phyloP scores from a whole-genome alignment of 2,113 vertebrate genomes.

The Tinamus guttatus region DNA sequence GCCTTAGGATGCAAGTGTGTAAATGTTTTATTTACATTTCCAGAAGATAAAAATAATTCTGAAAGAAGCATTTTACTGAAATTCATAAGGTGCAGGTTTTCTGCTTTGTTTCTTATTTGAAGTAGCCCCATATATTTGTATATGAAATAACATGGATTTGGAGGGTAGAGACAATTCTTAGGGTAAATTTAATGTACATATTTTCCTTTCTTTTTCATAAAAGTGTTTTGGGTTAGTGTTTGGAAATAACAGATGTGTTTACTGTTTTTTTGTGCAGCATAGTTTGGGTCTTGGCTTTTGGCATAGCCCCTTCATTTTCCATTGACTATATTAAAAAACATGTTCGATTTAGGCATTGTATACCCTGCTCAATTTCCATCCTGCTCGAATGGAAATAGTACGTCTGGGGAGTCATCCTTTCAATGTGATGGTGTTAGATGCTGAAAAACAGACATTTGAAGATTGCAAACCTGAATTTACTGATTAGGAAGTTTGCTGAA shows the following conservation, averaged over 20 bases:
- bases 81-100: background rate
- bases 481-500: background rate
- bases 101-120: background rate
- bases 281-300: background rate
- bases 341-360: background rate
- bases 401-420: background rate
- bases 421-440: background rate
- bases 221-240: background rate
- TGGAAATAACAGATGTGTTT: conserved; percentile 48
- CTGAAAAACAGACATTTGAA: background rate
- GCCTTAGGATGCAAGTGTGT: background rate
- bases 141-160: background rate
- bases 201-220: conserved; percentile 51
- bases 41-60: background rate
- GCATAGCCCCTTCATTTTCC: background rate
- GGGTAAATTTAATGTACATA: conserved; percentile 21
- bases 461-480: background rate
- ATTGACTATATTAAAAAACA: background rate
- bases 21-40: background rate
- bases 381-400: background rate
- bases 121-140: background rate
- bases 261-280: background rate
- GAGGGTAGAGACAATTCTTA: background rate
- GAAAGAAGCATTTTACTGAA: background rate
- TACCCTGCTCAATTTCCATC: background rate